Evolutionary conservation across 2,113 vertebrate species (phyloP).

Genomic region (Forbesichthys agassizii): DNA sequence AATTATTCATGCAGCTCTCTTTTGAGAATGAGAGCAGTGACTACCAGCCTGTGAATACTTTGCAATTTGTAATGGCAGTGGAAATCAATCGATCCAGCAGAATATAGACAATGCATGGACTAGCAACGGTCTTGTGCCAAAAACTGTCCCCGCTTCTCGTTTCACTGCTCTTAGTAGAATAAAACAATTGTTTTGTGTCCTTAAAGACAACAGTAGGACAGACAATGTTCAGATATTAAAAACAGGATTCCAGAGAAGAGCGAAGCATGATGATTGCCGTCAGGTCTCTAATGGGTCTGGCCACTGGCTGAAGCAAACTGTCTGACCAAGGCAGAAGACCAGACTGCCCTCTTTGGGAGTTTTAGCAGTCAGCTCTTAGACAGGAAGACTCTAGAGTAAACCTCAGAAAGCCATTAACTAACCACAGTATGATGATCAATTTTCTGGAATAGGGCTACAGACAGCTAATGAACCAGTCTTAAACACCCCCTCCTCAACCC

Average conservation of each 20-base stretch:
- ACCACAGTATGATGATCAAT: conserved; percentile 98
- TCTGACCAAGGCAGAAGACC: conserved; percentile 80
- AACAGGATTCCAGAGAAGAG: conserved; percentile 30
- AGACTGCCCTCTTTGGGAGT: conserved; percentile 73
- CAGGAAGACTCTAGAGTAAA: conserved; percentile 93
- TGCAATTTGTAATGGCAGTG: too few species aligned
- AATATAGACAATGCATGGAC: too few species aligned
- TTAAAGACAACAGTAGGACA: neutral
- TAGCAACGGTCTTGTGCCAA: too few species aligned
- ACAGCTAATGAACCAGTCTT: conserved; percentile 93
- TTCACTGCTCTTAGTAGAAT: too few species aligned
- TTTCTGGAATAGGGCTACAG: conserved; percentile 87
- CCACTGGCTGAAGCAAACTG: conserved; percentile 41
- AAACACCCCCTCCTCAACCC: conserved; percentile 62
- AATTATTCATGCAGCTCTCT: too few species aligned
- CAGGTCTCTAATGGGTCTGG: conserved; percentile 50
- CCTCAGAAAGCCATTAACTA: conserved; percentile 99
- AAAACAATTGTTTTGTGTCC: too few species aligned
- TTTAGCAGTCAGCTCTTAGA: conserved; percentile 88
- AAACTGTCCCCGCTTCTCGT: too few species aligned
- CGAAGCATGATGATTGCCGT: conserved; percentile 52
- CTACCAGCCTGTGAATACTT: too few species aligned
- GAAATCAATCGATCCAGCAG: too few species aligned
- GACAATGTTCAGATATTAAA: neutral
- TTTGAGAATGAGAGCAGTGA: too few species aligned